Evolutionary conservation across 2,888 invertebrate genomes (phyloP).

Genomic region (Autographa pulchrina): DNA sequence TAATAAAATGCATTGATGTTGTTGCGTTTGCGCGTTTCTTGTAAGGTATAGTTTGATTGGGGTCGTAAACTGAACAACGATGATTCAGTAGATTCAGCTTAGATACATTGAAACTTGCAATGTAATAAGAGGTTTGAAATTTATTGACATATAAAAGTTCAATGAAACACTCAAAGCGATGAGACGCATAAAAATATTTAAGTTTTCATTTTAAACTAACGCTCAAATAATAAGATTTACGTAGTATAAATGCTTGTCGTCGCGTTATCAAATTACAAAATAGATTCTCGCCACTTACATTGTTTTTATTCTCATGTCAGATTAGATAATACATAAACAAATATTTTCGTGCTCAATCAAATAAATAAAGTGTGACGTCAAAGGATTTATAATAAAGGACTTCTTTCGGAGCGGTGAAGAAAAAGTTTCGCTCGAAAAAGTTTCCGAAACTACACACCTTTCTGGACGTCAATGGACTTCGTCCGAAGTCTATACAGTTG

Average conservation of each 20-base stretch:
- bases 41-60: not conserved
- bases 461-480: constrained; percentile 80
- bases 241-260: not conserved
- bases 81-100: not conserved
- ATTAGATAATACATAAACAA: constrained; percentile 22
- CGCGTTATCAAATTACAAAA: not conserved
- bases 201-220: too few species aligned
- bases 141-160: not conserved
- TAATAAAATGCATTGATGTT: constrained; percentile 48
- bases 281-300: constrained; percentile 3
- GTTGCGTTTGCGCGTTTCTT: constrained; percentile 29
- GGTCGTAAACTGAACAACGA: not conserved
- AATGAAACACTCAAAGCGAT: too few species aligned
- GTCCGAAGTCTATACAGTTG: constrained; percentile 75
- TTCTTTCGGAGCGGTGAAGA: constrained; percentile 38
- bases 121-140: not conserved
- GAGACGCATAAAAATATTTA: too few species aligned
- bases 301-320: constrained; percentile 9
- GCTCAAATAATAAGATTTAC: not conserved
- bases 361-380: constrained; percentile 43
- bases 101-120: not conserved
- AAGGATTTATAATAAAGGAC: constrained; percentile 42
- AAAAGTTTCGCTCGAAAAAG: constrained; percentile 78
- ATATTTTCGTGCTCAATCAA: constrained; percentile 12
- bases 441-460: constrained; percentile 78